Evolutionary conservation across 1,140 invertebrate genomes (phyloP).

Genomic region (Ceratosolen solmsi): DNA sequence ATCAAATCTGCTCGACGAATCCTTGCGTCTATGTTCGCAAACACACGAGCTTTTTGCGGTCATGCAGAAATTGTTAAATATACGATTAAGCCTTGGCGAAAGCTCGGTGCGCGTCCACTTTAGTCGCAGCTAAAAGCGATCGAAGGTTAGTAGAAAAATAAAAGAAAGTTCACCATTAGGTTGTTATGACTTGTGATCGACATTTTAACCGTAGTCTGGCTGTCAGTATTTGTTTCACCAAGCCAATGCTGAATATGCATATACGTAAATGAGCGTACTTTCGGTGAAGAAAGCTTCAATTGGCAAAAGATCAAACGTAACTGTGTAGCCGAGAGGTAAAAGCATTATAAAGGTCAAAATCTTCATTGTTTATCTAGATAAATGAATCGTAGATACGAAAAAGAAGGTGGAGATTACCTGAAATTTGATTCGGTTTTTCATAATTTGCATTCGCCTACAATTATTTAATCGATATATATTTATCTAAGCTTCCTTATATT

Average conservation of each 20-base stretch:
- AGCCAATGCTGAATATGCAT: background rate
- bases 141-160: slow-evolving; percentile 22
- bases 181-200: slow-evolving; percentile 32
- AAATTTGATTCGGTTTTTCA: no score
- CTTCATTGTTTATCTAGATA: background rate
- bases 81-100: slow-evolving; percentile 1
- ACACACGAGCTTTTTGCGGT: background rate
- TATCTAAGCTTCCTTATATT: no score
- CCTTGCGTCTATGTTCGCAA: background rate
- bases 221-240: slow-evolving; percentile 9
- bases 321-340: background rate
- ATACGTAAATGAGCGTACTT: background rate
- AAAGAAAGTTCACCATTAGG: slow-evolving; percentile 21
- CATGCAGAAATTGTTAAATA: slow-evolving; percentile 8
- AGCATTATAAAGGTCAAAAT: background rate
- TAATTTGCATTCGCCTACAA: no score
- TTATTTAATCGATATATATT: no score
- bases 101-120: background rate
- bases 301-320: slow-evolving; percentile 23
- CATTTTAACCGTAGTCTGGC: background rate
- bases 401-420: background rate
- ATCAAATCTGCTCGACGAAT: background rate
- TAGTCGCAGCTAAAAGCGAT: slow-evolving; percentile 25
- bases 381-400: background rate
- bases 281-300: slow-evolving; percentile 6